Percentiles rank a stretch among this genome's conserved stretches.
Conservation (phyloP, 1,140 invertebrate genomes). For the Macrostomum lignano region DNA sequence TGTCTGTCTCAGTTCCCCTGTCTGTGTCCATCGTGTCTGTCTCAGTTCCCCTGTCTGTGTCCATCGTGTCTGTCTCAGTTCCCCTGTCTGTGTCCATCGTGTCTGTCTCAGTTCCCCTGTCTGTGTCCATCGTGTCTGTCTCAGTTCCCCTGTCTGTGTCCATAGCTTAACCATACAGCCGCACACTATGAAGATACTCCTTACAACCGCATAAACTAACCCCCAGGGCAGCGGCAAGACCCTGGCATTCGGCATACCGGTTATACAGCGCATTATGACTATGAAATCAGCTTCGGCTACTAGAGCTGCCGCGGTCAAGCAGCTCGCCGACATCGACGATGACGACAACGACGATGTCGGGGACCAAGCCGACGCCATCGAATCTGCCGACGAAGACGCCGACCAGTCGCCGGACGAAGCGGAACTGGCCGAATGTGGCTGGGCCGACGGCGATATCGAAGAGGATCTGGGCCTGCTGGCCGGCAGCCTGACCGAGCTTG, state of each 20-base stretch:
- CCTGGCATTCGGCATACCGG: slow-evolving; percentile 6
- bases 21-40: too few relatives aligned
- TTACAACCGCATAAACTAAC: slow-evolving; percentile 1
- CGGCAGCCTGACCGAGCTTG: not conserved
- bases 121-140: too few relatives aligned
- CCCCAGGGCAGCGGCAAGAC: slow-evolving; percentile 6
- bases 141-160: too few relatives aligned
- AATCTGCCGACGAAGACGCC: not conserved
- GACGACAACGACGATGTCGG: not conserved
- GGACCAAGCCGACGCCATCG: not conserved
- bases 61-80: too few relatives aligned
- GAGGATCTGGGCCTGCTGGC: not conserved
- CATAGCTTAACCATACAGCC: too few relatives aligned
- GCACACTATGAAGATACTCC: too few relatives aligned
- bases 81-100: too few relatives aligned
- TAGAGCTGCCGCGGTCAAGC: not conserved
- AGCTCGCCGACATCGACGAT: not conserved
- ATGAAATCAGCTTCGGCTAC: not conserved
- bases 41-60: too few relatives aligned
- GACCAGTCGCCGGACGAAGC: not conserved
- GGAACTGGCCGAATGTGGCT: not conserved
- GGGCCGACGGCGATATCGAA: not conserved
- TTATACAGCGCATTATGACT: slow-evolving; percentile 4
- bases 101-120: too few relatives aligned
- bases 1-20: too few relatives aligned